A percentile compares a stretch with the other conserved stretches of the same genome.
Conservation (phyloP, 2,113 vertebrate genomes). For the Microcebus jonahi region DNA sequence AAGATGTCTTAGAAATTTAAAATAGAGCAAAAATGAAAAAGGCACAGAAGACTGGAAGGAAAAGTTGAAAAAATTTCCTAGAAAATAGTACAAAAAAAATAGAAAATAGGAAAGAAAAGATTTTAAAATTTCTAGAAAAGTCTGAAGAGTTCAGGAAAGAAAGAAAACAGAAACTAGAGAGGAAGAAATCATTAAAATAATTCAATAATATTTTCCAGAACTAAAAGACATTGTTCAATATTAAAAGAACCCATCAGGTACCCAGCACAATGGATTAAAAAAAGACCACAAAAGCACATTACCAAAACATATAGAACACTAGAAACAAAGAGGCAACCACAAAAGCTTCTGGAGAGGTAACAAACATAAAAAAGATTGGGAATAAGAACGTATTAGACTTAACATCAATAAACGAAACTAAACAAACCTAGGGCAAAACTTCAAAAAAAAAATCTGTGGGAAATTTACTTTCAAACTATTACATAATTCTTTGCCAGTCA, state of each 20-base stretch:
- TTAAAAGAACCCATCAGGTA: background rate
- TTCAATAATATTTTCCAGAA: background rate
- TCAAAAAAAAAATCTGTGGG: background rate
- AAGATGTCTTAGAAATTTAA: constrained; percentile 2
- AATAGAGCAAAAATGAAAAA: background rate
- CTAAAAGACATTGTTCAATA: background rate
- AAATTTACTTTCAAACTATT: constrained; percentile 20
- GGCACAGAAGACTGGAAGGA: background rate
- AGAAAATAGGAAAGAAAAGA: background rate
- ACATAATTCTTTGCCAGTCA: background rate
- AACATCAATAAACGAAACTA: background rate
- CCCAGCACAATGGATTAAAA: background rate
- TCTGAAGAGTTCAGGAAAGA: background rate
- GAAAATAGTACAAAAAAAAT: background rate
- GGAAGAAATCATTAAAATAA: background rate
- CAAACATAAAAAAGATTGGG: background rate
- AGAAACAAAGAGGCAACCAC: background rate
- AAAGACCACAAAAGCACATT: background rate
- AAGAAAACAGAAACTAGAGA: background rate
- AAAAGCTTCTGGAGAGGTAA: background rate
- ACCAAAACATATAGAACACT: background rate
- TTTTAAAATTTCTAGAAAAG: background rate
- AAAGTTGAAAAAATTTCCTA: background rate
- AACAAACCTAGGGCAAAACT: background rate
- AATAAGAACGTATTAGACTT: background rate